Conservation (phyloP, 2,113 vertebrate species). For the Raja brachyura region DNA sequence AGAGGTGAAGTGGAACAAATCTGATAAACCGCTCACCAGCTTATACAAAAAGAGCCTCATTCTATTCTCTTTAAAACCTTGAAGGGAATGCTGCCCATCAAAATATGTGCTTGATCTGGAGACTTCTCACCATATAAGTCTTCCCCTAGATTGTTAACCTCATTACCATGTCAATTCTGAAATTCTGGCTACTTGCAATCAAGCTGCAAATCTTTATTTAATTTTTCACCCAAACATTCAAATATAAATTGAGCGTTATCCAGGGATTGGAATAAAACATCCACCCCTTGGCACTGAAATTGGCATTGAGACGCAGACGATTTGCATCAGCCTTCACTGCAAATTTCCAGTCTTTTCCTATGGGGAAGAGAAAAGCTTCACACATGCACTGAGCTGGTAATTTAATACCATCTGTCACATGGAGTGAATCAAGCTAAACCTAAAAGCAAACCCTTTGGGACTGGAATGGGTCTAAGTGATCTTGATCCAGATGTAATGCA, state of each 20-base stretch:
- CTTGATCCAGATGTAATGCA: background rate
- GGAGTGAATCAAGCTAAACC: conserved; percentile 16
- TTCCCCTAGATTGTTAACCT: background rate
- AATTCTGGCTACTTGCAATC: background rate
- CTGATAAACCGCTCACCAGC: background rate
- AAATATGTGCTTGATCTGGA: background rate
- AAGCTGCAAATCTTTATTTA: background rate
- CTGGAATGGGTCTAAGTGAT: background rate
- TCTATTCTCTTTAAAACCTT: background rate
- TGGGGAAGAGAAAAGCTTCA: background rate
- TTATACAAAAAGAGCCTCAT: background rate
- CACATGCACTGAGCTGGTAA: background rate
- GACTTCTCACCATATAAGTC: background rate
- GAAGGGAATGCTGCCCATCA: background rate
- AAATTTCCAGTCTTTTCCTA: conserved; percentile 27
- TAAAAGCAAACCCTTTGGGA: conserved; percentile 19
- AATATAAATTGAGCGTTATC: background rate
- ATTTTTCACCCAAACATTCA: background rate
- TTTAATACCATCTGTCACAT: conserved; percentile 33
- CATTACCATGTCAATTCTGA: background rate
- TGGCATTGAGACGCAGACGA: background rate
- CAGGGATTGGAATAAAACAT: background rate
- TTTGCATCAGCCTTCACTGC: background rate
- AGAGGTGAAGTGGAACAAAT: background rate
- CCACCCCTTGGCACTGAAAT: background rate